Conservation (phyloP, 37 sponge, comb jelly and placozoan species). For the Spongilla lacustris region DNA sequence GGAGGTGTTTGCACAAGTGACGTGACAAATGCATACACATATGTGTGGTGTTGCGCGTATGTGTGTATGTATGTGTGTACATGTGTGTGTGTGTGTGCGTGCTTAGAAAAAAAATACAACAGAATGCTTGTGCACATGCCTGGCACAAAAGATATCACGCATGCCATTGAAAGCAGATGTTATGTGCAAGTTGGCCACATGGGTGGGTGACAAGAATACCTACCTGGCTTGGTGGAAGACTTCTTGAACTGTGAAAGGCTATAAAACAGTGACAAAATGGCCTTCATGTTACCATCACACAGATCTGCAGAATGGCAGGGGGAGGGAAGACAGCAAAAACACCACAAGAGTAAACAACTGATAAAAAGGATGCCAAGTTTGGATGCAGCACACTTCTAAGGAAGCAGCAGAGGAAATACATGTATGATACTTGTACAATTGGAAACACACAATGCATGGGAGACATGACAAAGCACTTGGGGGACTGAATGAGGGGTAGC, state of each 20-base stretch:
- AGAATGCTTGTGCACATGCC: background rate
- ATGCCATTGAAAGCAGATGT: background rate
- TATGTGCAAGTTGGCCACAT: background rate
- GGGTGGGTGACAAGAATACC: too few species aligned
- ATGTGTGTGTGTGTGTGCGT: background rate
- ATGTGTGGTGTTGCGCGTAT: background rate
- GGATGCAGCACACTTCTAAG: background rate
- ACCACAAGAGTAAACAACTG: too few species aligned
- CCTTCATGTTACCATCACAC: conserved; percentile 53
- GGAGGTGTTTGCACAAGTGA: too few species aligned
- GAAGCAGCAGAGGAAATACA: background rate
- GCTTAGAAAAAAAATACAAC: background rate
- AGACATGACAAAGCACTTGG: too few species aligned
- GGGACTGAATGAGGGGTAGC: background rate
- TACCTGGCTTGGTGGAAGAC: conserved; percentile 7
- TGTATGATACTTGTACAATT: too few species aligned
- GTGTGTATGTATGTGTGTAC: background rate
- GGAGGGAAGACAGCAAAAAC: background rate
- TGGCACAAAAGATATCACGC: too few species aligned
- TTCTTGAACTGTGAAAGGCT: conserved; percentile 58
- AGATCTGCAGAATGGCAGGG: conserved; percentile 44
- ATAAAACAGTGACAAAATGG: conserved; percentile 57
- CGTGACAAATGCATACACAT: background rate
- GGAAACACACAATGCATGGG: too few species aligned
- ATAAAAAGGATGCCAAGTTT: background rate